Evolutionary conservation across 2,113 vertebrate genomes (phyloP).

Genomic region (Campylorhamphus procurvoides): DNA sequence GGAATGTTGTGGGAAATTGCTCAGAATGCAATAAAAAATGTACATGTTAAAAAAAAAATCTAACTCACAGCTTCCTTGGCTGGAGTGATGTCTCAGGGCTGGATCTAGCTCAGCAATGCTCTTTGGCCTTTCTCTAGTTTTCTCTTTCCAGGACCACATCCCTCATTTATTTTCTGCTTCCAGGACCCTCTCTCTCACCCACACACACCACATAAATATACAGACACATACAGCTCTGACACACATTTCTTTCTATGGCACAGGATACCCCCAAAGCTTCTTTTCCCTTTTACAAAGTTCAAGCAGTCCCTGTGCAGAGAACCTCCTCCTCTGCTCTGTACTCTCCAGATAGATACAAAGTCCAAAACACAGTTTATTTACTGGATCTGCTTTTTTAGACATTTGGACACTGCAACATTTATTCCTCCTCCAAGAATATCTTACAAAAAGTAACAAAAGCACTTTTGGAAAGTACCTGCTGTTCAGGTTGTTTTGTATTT

Average conservation of each 20-base stretch:
- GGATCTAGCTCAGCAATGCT: conserved; percentile 72
- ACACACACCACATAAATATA: conserved; percentile 53
- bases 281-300: neutral
- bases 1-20: conserved; percentile 69
- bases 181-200: conserved; percentile 53
- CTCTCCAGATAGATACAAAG: conserved; percentile 1
- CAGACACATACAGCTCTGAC: conserved; percentile 26
- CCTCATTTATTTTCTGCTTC: conserved; percentile 42
- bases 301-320: neutral
- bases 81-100: conserved; percentile 53
- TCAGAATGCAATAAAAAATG: conserved; percentile 53
- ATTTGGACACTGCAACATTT: neutral
- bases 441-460: neutral
- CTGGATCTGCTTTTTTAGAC: conserved; percentile 20
- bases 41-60: neutral
- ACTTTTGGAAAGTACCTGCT: neutral
- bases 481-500: neutral
- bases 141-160: conserved; percentile 69
- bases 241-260: conserved; percentile 21
- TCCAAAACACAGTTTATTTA: conserved; percentile 25
- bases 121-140: conserved; percentile 65
- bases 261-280: conserved; percentile 40
- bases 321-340: neutral
- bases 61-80: conserved; percentile 68
- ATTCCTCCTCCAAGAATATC: neutral